A percentile compares a stretch with the other conserved stretches of the same genome.
Evolutionary conservation across 2,797 vertebrate genomes (phyloP).

Genomic region (Spheniscus humboldti): DNA sequence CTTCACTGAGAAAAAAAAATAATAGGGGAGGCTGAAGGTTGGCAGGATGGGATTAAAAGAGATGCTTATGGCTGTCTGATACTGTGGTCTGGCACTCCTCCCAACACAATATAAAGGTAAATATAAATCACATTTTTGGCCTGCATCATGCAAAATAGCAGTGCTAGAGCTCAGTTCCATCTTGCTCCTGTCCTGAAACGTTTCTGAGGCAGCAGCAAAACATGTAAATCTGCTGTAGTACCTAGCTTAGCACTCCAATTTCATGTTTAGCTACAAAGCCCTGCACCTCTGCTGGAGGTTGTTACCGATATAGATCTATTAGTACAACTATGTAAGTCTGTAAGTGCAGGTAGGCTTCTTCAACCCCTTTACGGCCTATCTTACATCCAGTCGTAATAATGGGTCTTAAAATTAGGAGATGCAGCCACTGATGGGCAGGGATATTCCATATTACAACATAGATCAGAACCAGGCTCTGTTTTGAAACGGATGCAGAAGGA

Average conservation of each 20-base stretch:
- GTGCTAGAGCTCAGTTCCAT: background rate
- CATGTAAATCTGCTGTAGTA: background rate
- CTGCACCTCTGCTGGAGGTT: background rate
- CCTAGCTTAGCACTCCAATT: background rate
- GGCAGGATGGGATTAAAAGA: background rate
- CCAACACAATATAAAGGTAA: background rate
- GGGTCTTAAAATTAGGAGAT: background rate
- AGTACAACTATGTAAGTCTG: background rate
- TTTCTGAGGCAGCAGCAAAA: background rate
- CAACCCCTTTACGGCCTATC: background rate
- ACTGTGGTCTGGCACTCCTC: background rate
- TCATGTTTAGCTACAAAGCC: background rate
- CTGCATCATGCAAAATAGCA: background rate
- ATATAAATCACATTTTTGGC: background rate
- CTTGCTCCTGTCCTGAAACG: background rate
- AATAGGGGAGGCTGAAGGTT: background rate
- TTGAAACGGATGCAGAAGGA: background rate
- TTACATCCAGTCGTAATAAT: background rate
- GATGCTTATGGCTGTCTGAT: background rate
- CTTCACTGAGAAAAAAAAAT: background rate
- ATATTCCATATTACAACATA: background rate
- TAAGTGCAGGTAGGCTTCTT: background rate
- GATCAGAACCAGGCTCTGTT: background rate
- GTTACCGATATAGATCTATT: background rate
- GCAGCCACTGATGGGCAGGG: background rate